A percentile compares a stretch with the other conserved stretches of the same genome.
Conservation (phyloP, 2,888 invertebrate genomes). For the Rotaria sp. region DNA sequence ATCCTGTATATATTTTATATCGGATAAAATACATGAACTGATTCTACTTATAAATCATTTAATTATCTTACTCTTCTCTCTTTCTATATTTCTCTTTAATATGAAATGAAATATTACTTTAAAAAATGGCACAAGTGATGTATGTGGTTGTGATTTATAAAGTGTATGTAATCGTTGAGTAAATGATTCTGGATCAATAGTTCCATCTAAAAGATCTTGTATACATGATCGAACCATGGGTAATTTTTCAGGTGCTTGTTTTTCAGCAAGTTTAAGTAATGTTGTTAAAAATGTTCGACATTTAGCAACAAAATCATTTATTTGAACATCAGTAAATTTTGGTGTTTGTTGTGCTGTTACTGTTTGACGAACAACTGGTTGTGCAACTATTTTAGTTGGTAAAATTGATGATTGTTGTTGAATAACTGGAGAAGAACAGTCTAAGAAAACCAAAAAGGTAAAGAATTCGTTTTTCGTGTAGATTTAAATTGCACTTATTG, state of each 20-base stretch:
- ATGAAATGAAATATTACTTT: background rate
- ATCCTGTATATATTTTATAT: too few relatives aligned
- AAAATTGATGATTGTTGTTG: background rate
- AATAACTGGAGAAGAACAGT: background rate
- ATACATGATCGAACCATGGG: conserved; percentile 36
- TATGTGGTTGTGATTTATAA: conserved; percentile 27
- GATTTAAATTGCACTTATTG: too few relatives aligned
- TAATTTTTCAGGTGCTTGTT: conserved; percentile 38
- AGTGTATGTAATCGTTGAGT: conserved; percentile 16
- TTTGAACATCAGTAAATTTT: background rate
- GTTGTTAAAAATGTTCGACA: conserved; percentile 38
- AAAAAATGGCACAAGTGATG: conserved; percentile 20
- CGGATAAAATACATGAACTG: too few relatives aligned
- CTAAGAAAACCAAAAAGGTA: background rate
- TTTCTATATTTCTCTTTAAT: too few relatives aligned
- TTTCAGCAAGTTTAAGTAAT: conserved; percentile 37
- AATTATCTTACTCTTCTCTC: too few relatives aligned
- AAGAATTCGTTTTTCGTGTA: background rate
- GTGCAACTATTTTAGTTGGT: background rate
- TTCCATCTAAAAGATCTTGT: conserved; percentile 31
- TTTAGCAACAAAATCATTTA: conserved; percentile 14
- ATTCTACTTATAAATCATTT: too few relatives aligned
- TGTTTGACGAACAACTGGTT: conserved; percentile 19
- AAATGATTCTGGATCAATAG: conserved; percentile 23
- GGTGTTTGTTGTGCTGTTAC: background rate